Conservation (phyloP, 2,888 invertebrate genomes). For the Rhingia rostrata region DNA sequence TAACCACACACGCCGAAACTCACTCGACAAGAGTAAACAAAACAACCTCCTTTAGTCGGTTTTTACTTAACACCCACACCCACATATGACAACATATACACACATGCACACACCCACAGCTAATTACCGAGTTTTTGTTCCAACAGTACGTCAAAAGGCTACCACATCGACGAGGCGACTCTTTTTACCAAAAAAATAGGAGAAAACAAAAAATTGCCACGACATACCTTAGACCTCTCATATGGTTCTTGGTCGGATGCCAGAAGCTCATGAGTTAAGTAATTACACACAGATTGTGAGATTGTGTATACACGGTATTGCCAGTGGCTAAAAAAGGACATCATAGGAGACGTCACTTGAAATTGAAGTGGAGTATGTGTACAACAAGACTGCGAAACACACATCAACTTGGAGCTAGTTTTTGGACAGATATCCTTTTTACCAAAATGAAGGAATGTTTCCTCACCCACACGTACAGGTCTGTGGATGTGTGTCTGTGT, state of each 20-base stretch:
- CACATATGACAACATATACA: not conserved
- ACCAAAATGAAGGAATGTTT: constrained; percentile 22
- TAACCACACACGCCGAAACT: constrained; percentile 52
- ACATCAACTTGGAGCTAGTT: constrained; percentile 52
- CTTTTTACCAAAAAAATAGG: constrained; percentile 28
- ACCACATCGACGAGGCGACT: constrained; percentile 14
- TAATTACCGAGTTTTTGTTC: constrained; percentile 59
- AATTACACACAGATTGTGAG: constrained; percentile 66
- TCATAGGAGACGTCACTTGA: constrained; percentile 48
- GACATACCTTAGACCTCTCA: not conserved
- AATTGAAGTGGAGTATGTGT: constrained; percentile 48
- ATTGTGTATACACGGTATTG: constrained; percentile 40
- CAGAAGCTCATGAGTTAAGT: constrained; percentile 63
- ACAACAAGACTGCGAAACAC: constrained; percentile 2
- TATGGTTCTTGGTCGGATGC: constrained; percentile 52
- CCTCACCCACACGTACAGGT: not conserved
- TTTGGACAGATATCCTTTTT: constrained; percentile 13
- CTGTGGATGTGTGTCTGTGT: not conserved
- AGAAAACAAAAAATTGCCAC: not conserved
- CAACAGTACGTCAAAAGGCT: constrained; percentile 42
- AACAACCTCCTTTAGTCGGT: constrained; percentile 15
- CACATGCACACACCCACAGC: constrained; percentile 28
- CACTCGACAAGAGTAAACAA: constrained; percentile 61
- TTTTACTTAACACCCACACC: constrained; percentile 21
- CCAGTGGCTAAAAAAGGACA: constrained; percentile 41